Base-by-base conservation (phyloP, 2,888 invertebrate genomes). In the Altica lythri region DNA sequence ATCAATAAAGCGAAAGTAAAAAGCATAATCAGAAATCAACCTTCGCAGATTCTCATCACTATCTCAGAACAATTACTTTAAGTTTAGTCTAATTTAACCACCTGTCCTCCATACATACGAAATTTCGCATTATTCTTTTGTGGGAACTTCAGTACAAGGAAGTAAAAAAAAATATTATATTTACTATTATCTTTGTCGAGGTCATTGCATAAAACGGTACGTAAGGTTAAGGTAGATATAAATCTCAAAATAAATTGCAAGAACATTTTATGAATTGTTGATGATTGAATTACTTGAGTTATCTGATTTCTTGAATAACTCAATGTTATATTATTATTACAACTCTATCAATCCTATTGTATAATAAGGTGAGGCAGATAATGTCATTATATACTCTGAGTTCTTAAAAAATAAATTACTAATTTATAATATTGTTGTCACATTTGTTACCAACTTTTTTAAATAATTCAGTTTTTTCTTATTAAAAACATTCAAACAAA, bases 271-370 rank as follows among this genome's bases (percentile, higher is more conserved):
- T 49, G 40, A 49, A 49, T 49, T 49, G 49, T 16, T 49, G 49
- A 49, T 49, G 30, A 40, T 49, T 49, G 49, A 49, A 49, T 49
- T 49, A 49, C 40, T 49, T 22, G 29, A 40, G 27, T 49, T 49
- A 49, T 49, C 49, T 49, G 49, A 49, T 49, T 47, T 49, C 49
- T 49, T 40, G 49, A 40, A 49, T 49, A 49, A 49, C 40, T 49
- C 49, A 40, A 49, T 49, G 49, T 40, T 49, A 42, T 40, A 49
- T 49, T 49, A 38, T 38, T 30, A 48, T 40, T 48, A 49, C 30
- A 22, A 32, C 49, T 49, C 35, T 40, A 49, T 49, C 40, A 49
- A 49, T 49, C 40, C 18, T 40, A 42, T 49, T 49, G 49, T 49
- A 49, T 49, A 49, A 49, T 49, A 49, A 49, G 49, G 49, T 40